A percentile compares a stretch with the other conserved stretches of the same genome.
Conservation (phyloP, 2,888 invertebrate genomes). For the Dioctria linearis region DNA sequence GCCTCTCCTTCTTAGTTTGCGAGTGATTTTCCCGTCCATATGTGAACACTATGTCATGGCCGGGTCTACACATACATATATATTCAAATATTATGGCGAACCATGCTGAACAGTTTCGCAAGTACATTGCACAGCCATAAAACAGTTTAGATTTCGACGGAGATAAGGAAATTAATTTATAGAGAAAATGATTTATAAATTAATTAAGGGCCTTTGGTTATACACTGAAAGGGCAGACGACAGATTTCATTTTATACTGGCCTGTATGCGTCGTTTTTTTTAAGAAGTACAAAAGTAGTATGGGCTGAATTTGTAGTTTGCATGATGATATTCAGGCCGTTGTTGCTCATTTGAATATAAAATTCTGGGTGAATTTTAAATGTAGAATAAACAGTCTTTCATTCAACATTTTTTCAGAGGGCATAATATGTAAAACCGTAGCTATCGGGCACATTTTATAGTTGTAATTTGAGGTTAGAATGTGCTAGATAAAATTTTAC, state of each 20-base stretch:
- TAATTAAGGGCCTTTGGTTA: conserved; percentile 50
- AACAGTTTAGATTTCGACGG: conserved; percentile 53
- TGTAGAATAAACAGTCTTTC: conserved; percentile 16
- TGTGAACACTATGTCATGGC: too few species aligned
- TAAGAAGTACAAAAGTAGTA: background rate
- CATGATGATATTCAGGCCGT: conserved; percentile 2
- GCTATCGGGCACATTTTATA: too few species aligned
- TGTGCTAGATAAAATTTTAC: too few species aligned
- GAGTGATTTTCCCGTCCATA: conserved; percentile 3
- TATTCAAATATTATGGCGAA: background rate
- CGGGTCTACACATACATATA: too few species aligned
- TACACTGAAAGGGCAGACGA: conserved; percentile 23
- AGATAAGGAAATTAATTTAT: conserved; percentile 58
- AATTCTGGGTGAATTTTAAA: conserved; percentile 22
- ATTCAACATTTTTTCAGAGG: background rate
- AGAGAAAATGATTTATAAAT: conserved; percentile 58
- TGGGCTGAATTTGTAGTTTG: conserved; percentile 17
- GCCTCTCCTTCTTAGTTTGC: conserved; percentile 19
- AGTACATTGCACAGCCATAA: conserved; percentile 42
- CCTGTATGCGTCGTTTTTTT: too few species aligned
- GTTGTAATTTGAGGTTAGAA: too few species aligned
- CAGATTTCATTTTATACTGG: background rate
- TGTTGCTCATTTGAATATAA: conserved; percentile 25
- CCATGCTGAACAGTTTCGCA: conserved; percentile 14
- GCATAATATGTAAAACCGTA: too few species aligned